Evolutionary conservation across 2,113 vertebrate genomes (phyloP).

Genomic region (Pantherophis guttatus): DNA sequence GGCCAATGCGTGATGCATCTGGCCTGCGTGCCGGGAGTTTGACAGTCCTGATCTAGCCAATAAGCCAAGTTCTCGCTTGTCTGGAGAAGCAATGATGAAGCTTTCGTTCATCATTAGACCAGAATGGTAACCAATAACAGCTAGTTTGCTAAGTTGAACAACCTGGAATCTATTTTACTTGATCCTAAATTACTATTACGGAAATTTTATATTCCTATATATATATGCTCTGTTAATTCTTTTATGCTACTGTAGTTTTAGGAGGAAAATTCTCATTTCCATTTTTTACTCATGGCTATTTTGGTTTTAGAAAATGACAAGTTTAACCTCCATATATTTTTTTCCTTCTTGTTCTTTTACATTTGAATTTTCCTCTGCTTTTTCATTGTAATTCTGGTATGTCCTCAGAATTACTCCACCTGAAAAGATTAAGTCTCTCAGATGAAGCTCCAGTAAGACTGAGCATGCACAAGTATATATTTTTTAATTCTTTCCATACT

Average conservation of each 20-base stretch:
- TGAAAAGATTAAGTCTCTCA: background rate
- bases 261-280: background rate
- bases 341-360: background rate
- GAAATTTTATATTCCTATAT: background rate
- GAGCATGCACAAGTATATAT: background rate
- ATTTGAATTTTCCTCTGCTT: background rate
- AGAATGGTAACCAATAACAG: background rate
- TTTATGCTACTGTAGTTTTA: background rate
- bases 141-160: background rate
- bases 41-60: too few species aligned
- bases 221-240: background rate
- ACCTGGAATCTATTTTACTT: background rate
- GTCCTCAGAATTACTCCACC: background rate
- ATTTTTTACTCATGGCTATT: background rate
- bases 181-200: background rate
- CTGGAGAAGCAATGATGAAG: background rate
- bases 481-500: background rate
- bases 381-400: background rate
- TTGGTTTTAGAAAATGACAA: background rate
- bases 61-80: background rate
- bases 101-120: background rate
- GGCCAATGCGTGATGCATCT: too few species aligned
- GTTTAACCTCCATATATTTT: background rate
- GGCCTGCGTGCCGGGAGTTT: too few species aligned
- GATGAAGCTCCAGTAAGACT: background rate